Evolutionary conservation across 2,113 vertebrate species (phyloP), one percentile per base, ranked within the genome.

Genomic region (Chaenogobius annularis): DNA sequence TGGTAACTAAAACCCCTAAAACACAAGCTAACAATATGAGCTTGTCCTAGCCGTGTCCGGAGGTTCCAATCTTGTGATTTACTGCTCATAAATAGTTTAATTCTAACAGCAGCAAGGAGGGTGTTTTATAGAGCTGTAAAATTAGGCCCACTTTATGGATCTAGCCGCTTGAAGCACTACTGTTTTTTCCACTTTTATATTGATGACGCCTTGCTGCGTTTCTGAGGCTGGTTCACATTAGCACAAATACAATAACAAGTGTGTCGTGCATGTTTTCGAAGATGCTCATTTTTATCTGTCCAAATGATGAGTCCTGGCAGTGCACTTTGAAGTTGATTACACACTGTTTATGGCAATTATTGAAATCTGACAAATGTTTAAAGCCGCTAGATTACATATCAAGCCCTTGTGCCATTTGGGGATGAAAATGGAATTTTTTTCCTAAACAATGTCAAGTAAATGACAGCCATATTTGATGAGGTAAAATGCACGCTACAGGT

Each of bases 291-390:
- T 91, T 85, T 89, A 89, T 90, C 89, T 87, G 81, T 85, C 78
- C 81, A 80, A 82, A 77, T 68, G 56, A 76, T 58, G 63, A 70
- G 63, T 47, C 84, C 81, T 88, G 88, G 91, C 86, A 85, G 73
- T 78, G 78, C 59, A 55, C 81, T 87, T 88, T 85, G 75, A 88
- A 87, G 78, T 79, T 89, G 88, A 92, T 90, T 92, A 86, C 82
- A 80, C 62, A 26, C 73, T 85, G 86, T 90, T 91, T 87, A 90
- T 80, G 73, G 78, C 83, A 89, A 91, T 90, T 91, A 90, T 90
- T 91, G 81, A 83, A 86, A 85, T 84, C 84, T 88, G 88, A 90
- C 89, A 91, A 90, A 88, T 90, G 88, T 92, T 91, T 91, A 88
- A 91, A 91, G 81, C 80, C 83, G 61, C 70, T 9, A 77, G 84